phyloP scores from a whole-genome alignment of 2,888 invertebrate species.

The Drosophila putrida region DNA sequence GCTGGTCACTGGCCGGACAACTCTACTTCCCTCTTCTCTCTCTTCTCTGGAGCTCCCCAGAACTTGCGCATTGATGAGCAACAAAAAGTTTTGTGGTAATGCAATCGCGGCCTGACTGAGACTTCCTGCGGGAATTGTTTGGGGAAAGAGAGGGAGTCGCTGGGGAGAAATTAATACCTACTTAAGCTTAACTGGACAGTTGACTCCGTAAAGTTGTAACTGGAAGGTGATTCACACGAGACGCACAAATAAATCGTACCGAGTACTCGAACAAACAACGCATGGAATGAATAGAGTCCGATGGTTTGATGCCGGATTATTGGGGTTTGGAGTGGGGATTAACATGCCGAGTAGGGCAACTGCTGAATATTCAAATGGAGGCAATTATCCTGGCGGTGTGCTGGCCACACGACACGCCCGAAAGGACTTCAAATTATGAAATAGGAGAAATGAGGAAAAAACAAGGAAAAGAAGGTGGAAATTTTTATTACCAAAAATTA shows the following conservation, averaged over 20 bases:
- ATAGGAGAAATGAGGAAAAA: slow-evolving; percentile 32
- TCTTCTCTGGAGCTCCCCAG: background rate
- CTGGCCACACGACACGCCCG: slow-evolving; percentile 49
- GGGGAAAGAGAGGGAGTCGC: slow-evolving; percentile 29
- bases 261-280: slow-evolving; percentile 8
- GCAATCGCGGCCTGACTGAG: slow-evolving; percentile 60
- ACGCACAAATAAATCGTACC: slow-evolving; percentile 52
- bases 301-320: background rate
- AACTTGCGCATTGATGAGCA: slow-evolving; percentile 50
- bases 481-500: slow-evolving; percentile 83
- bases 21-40: background rate
- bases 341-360: slow-evolving; percentile 12
- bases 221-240: slow-evolving; percentile 67
- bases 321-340: slow-evolving; percentile 1
- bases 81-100: slow-evolving; percentile 67
- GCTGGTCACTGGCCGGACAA: slow-evolving; percentile 42
- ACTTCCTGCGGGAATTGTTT: slow-evolving; percentile 18
- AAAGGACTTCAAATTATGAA: slow-evolving; percentile 68
- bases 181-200: slow-evolving; percentile 80
- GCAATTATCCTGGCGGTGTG: slow-evolving; percentile 62
- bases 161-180: slow-evolving; percentile 83
- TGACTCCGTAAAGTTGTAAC: slow-evolving; percentile 44
- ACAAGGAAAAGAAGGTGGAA: slow-evolving; percentile 17
- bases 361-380: slow-evolving; percentile 64
- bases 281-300: slow-evolving; percentile 6